phyloP scores from a whole-genome alignment of 2,888 invertebrate species.

The Aphodius sticticus region DNA sequence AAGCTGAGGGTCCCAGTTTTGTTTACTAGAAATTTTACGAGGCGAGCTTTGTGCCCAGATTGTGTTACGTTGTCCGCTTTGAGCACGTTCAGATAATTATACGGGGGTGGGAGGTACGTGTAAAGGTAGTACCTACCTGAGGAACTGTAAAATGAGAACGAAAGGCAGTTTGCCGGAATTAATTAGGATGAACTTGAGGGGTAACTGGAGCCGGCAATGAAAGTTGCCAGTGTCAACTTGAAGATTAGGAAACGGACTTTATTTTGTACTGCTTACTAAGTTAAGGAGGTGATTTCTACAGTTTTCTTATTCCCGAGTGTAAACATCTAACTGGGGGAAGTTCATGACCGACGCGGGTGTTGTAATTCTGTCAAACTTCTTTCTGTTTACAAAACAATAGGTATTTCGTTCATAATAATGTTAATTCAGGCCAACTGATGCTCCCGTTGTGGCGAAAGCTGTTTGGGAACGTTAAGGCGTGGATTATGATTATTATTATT shows the following conservation, averaged over 20 bases:
- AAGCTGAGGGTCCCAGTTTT: neutral
- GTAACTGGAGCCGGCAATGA: neutral
- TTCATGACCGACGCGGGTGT: no score
- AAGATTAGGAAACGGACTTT: neutral
- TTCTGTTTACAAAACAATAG: no score
- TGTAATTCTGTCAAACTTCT: no score
- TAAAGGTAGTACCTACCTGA: neutral
- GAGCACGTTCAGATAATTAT: neutral
- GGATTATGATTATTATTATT: no score
- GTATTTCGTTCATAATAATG: no score
- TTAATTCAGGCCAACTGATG: no score
- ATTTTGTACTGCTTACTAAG: no score
- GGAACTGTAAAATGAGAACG: neutral
- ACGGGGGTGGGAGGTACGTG: neutral
- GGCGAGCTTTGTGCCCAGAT: neutral
- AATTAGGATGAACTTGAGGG: neutral
- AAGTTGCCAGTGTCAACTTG: neutral
- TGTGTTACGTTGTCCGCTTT: neutral
- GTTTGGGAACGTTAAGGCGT: no score
- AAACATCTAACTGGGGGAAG: no score
- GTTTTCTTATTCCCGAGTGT: no score
- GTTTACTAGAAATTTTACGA: neutral
- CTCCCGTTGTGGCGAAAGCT: no score
- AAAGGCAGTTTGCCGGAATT: neutral
- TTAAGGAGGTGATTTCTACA: no score